These are phyloP conservation scores for Odontamblyopus lacepedii DNA, from an alignment of 2,797 vertebrate genomes.

Conservation along the genomic window DNA sequence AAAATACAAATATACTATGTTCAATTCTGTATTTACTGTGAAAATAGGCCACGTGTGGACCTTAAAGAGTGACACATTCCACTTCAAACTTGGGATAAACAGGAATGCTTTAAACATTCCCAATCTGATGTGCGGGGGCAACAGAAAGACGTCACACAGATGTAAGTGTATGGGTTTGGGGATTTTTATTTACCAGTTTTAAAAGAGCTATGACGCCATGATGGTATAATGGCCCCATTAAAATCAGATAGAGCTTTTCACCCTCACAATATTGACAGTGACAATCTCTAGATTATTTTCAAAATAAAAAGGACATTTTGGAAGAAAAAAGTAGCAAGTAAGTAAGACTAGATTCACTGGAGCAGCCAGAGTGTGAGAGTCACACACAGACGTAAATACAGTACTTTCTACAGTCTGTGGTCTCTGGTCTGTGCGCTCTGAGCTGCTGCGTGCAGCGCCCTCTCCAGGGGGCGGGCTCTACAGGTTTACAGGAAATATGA, in stretches of 20 bases:
- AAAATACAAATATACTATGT: no score
- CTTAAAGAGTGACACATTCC: background rate
- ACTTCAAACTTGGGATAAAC: constrained; percentile 3
- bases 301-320: background rate
- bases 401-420: no score
- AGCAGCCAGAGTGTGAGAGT: no score
- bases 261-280: background rate
- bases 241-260: no score
- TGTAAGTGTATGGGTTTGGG: background rate
- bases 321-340: background rate
- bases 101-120: background rate
- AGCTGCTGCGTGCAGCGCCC: constrained; percentile 1
- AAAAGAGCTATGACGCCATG: background rate
- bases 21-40: no score
- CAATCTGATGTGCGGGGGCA: background rate
- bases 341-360: background rate
- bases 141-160: background rate
- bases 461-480: constrained; percentile 55
- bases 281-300: background rate
- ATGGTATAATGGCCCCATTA: background rate
- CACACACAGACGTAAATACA: no score
- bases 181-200: background rate
- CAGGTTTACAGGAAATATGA: constrained; percentile 73
- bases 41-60: background rate
- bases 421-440: no score